Evolutionary conservation across 1,140 invertebrate genomes (phyloP).

Genomic region (Chironomus striatipennis): DNA sequence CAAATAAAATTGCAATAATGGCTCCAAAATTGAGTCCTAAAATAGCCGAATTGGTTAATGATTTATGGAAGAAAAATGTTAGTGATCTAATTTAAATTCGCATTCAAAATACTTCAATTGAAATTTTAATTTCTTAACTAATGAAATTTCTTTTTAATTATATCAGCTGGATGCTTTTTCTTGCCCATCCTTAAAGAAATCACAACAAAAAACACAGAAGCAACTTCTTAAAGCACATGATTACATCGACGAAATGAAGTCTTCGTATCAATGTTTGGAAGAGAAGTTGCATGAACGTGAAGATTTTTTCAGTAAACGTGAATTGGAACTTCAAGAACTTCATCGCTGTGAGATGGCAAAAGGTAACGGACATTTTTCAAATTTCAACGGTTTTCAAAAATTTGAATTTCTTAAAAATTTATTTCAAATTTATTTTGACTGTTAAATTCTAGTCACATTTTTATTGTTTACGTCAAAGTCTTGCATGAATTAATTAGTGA

Average conservation of each 20-base stretch:
- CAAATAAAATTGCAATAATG: not conserved
- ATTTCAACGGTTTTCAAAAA: not conserved
- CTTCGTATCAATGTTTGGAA: slow-evolving; percentile 44
- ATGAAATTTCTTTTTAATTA: slow-evolving; percentile 26
- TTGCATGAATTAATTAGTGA: too few species aligned
- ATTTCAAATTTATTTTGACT: not conserved
- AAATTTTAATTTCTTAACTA: not conserved
- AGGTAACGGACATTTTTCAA: slow-evolving; percentile 29
- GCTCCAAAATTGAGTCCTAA: not conserved
- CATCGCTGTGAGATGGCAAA: slow-evolving; percentile 34
- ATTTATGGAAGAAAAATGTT: slow-evolving; percentile 16
- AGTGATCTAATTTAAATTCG: not conserved
- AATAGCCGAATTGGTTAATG: not conserved
- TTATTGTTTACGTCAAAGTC: too few species aligned
- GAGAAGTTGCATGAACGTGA: slow-evolving; percentile 44
- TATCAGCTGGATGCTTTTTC: slow-evolving; percentile 52
- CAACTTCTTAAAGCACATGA: slow-evolving; percentile 42
- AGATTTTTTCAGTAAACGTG: slow-evolving; percentile 31
- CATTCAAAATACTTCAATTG: not conserved
- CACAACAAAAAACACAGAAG: slow-evolving; percentile 44
- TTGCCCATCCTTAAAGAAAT: slow-evolving; percentile 44
- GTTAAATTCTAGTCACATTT: too few species aligned
- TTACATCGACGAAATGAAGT: slow-evolving; percentile 45
- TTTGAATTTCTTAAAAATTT: not conserved
- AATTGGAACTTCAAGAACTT: slow-evolving; percentile 32